A percentile compares a stretch with the other conserved stretches of the same genome.
phyloP scores from a whole-genome alignment of 35 echinoderm and acorn worm species.

The Apostichopus japonicus region DNA sequence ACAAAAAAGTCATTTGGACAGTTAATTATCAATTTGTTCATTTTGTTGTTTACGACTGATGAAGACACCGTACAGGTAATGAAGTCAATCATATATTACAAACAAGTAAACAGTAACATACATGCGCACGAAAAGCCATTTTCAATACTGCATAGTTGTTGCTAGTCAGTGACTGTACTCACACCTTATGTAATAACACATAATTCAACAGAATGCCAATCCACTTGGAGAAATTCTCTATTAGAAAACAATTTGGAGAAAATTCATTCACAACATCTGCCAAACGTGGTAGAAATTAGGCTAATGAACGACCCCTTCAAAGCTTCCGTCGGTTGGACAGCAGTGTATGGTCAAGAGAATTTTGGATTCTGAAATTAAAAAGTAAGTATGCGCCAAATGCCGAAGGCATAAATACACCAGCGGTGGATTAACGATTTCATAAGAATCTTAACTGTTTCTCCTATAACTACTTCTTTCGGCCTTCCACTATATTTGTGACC shows the following conservation, averaged over 20 bases:
- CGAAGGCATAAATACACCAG: not conserved
- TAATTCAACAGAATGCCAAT: not conserved
- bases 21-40: no score
- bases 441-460: not conserved
- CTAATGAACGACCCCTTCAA: slow-evolving; percentile 25
- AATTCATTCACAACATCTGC: slow-evolving; percentile 30
- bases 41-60: no score
- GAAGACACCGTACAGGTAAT: no score
- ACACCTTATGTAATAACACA: no score
- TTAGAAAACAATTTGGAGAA: not conserved
- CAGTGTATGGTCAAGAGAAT: slow-evolving; percentile 18
- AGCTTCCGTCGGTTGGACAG: slow-evolving; percentile 10
- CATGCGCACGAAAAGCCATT: no score
- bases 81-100: no score
- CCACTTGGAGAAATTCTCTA: not conserved
- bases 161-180: no score
- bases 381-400: not conserved
- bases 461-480: no score
- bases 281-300: slow-evolving; percentile 6
- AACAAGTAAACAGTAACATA: no score
- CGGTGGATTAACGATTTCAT: slow-evolving; percentile 15
- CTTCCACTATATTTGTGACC: not conserved
- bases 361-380: not conserved
- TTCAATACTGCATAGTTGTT: no score
- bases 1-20: no score